phyloP scores from a whole-genome alignment of 2,797 vertebrate species.

The Pipistrellus pygmaeus region DNA sequence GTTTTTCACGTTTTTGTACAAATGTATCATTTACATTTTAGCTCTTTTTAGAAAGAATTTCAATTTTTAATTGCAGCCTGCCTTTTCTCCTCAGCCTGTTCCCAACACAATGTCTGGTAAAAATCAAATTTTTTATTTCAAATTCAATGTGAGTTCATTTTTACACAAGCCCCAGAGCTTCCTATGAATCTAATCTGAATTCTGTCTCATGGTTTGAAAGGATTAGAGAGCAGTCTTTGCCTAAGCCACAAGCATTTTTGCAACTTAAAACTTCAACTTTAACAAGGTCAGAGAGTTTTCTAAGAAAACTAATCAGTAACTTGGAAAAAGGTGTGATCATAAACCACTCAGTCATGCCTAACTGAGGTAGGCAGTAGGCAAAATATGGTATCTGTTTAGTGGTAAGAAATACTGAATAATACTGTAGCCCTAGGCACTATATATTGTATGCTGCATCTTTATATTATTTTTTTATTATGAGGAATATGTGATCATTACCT shows the following conservation, averaged over 20 bases:
- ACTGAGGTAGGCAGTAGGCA: not conserved
- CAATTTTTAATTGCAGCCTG: not conserved
- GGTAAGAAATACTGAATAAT: not conserved
- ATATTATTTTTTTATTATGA: not conserved
- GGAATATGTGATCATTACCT: not conserved
- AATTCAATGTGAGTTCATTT: slow-evolving; percentile 11
- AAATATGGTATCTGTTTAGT: not conserved
- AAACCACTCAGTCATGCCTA: not conserved
- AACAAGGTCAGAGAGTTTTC: slow-evolving; percentile 45
- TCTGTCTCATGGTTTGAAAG: not conserved
- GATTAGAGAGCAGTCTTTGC: slow-evolving; percentile 12
- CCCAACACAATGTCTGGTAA: not conserved
- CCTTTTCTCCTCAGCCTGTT: not conserved
- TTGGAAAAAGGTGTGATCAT: not conserved
- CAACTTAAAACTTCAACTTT: slow-evolving; percentile 53
- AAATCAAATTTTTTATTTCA: slow-evolving; percentile 41
- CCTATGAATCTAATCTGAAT: slow-evolving; percentile 2
- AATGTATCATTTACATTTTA: not conserved
- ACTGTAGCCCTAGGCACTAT: not conserved
- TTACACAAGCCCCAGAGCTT: not conserved
- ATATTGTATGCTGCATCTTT: not conserved
- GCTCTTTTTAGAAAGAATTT: not conserved
- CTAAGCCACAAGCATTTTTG: slow-evolving; percentile 23
- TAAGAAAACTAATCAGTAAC: slow-evolving; percentile 33
- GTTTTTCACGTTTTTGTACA: no score